Conservation (phyloP, 2,113 vertebrate genomes). For the Rhizomys pruinosus region DNA sequence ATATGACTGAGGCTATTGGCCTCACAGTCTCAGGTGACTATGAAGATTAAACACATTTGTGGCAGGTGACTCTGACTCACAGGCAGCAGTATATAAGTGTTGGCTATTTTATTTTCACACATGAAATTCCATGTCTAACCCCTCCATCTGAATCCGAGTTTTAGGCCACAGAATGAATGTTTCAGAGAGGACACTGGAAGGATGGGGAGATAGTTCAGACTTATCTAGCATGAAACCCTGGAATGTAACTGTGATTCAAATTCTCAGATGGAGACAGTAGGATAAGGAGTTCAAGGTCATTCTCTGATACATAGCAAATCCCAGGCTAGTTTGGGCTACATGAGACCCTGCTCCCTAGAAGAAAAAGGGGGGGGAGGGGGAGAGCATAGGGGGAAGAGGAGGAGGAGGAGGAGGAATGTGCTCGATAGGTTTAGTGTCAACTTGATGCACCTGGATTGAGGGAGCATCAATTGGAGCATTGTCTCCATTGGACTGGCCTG, state of each 20-base stretch:
- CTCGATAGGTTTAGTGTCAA: too few relatives aligned
- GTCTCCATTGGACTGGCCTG: too few relatives aligned
- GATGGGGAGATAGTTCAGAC: background rate
- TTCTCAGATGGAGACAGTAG: too few relatives aligned
- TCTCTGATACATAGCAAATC: background rate
- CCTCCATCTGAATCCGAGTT: background rate
- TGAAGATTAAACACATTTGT: accelerated
- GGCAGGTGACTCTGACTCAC: background rate
- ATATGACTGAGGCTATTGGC: accelerated
- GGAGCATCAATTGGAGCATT: too few relatives aligned
- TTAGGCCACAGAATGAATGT: background rate
- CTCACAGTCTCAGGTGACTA: background rate
- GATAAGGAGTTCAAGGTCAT: background rate
- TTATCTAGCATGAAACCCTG: background rate
- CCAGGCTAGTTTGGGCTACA: background rate
- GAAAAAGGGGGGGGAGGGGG: background rate
- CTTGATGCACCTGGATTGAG: too few relatives aligned
- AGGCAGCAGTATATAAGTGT: too few relatives aligned
- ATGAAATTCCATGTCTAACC: accelerated
- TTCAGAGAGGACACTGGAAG: background rate
- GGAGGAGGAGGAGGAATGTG: too few relatives aligned
- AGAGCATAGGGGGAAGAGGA: background rate
- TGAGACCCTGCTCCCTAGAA: too few relatives aligned
- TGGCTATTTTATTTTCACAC: background rate
- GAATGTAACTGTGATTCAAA: too few relatives aligned